Evolutionary conservation across 2,797 vertebrate species (phyloP).

Genomic region (Onychomys leucogaster): DNA sequence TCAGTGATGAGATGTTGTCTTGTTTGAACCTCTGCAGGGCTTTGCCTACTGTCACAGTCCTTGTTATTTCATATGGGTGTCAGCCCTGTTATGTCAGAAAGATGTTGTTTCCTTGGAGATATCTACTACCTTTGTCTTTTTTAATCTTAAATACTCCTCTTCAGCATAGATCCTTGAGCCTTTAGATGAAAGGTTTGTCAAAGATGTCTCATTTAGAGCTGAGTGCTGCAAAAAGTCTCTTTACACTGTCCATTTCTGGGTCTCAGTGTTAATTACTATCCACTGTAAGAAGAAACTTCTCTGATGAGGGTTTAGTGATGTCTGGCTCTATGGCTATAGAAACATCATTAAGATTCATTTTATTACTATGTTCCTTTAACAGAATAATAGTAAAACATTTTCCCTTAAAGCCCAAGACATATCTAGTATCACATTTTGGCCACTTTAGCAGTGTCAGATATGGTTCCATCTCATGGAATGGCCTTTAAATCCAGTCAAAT

Average conservation of each 20-base stretch:
- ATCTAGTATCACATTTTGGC: not conserved
- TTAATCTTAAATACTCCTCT: not conserved
- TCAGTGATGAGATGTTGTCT: not conserved
- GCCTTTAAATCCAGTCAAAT: not conserved
- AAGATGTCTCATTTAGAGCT: not conserved
- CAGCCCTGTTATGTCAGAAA: not conserved
- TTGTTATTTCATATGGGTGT: not conserved
- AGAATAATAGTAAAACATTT: not conserved
- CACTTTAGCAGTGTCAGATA: not conserved
- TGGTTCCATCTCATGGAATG: not conserved
- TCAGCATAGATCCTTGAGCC: not conserved
- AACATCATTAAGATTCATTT: not conserved
- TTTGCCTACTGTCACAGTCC: not conserved
- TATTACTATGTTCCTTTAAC: not conserved
- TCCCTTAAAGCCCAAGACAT: not conserved
- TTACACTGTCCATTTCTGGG: not conserved
- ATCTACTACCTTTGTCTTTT: not conserved
- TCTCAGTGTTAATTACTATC: not conserved
- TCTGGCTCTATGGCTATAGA: not conserved
- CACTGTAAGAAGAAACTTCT: not conserved
- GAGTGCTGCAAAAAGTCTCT: not conserved
- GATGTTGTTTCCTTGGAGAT: not conserved
- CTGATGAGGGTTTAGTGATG: not conserved
- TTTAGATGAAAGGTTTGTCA: not conserved
- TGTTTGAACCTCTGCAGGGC: not conserved